Evolutionary conservation across 2,797 vertebrate species (phyloP), one percentile per base, ranked within the genome.

Genomic region (Melanotaenia parkinsoni): DNA sequence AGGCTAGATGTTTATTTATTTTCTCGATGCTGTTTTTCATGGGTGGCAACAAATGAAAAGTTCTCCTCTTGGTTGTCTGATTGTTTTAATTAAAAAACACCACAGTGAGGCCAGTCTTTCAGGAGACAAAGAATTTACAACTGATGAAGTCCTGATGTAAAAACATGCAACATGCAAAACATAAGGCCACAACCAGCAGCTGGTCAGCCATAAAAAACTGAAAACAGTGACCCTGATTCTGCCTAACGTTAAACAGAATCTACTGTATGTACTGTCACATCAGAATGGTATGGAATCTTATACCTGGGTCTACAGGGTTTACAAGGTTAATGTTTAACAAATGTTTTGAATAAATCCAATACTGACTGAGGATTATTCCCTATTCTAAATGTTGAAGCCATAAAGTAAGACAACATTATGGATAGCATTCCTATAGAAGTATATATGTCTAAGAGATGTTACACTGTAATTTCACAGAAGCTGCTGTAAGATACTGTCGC

Each of bases 1-100:
- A 74, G 62, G 65, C 56, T 35, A 3, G n/a, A 38, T 58, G 54
- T 74, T 72, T 70, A 67, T 80, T 77, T 57, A 43, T 33, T 79
- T 40, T 54, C 43, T 53, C 16, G 9, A 24, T 30, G 59, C 30
- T 51, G n/a, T 26, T 43, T 67, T 66, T 67, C 20, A 67, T 56
- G 35, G 22, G 66, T 60, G n/a, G 9, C 54, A 40, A 20, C 50
- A 45, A 67, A 40, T 43, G 33, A 18, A 35, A 24, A 32, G 12
- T 64, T 1, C 24, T 58, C 16, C 33, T 37, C 9, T 3, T 33
- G 10, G 35, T 20, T 43, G 37, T 58, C 24, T 43, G 38, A 32
- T 58, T 11, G 5, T 38, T 57, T 45, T 54, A 5, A 54, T 28
- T 26, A 26, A 54, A 54, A 26, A 62, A 13, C 3, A 10, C 13